These are phyloP conservation scores for Merluccius polli DNA, from an alignment of 2,797 vertebrate species.

Conservation along the genomic window DNA sequence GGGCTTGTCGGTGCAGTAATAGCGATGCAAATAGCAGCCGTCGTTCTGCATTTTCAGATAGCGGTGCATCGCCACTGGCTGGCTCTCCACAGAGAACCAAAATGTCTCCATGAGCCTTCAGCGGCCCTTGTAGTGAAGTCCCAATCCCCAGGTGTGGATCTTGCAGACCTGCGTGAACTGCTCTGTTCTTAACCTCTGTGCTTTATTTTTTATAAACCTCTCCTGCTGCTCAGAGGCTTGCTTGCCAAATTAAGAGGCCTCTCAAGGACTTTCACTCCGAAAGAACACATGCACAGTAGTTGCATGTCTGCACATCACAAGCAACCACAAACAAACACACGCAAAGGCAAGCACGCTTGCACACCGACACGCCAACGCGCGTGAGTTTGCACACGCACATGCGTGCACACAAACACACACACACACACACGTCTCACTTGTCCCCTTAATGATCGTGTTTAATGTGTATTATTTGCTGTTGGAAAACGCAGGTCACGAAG, in stretches of 20 bases:
- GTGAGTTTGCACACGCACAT: constrained; percentile 4
- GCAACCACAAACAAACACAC: not conserved
- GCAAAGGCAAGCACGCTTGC: not conserved
- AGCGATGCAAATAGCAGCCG: not conserved
- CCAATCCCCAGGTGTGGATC: constrained; percentile 19
- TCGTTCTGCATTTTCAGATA: not conserved
- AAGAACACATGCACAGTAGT: not conserved
- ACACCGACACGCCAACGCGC: constrained; percentile 6
- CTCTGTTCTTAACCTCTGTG: constrained; percentile 32
- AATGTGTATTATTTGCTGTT: constrained; percentile 20
- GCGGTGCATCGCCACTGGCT: constrained; percentile 7
- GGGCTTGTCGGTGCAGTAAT: not conserved
- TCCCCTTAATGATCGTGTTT: constrained; percentile 19
- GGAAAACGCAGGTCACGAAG: constrained; percentile 17
- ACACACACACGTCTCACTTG: constrained; percentile 23
- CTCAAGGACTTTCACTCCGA: constrained; percentile 21
- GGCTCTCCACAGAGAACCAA: constrained; percentile 18
- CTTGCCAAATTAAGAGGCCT: constrained; percentile 28
- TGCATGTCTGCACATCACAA: not conserved
- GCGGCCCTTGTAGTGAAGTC: constrained; percentile 19
- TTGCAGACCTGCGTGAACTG: constrained; percentile 30
- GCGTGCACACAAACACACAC: constrained; percentile 6
- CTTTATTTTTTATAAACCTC: not conserved
- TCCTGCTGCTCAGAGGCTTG: constrained; percentile 33
- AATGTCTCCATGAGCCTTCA: constrained; percentile 11